phyloP scores from a whole-genome alignment of 2,888 invertebrate species.

The Ptilodon capucinus region DNA sequence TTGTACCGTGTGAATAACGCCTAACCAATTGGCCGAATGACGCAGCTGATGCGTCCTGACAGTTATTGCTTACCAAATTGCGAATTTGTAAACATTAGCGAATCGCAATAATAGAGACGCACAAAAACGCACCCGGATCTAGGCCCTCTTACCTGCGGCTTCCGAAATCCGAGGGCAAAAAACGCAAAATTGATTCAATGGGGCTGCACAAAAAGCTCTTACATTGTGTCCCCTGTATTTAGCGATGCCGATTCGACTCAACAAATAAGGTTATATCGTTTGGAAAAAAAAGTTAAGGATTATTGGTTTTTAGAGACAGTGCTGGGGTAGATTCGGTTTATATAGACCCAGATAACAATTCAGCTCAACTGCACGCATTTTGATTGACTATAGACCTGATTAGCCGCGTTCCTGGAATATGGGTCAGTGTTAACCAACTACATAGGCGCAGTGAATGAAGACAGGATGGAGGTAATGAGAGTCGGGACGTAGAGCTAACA shows the following conservation, averaged over 20 bases:
- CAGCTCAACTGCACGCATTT: conserved; percentile 45
- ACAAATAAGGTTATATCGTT: conserved; percentile 75
- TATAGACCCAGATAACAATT: conserved; percentile 30
- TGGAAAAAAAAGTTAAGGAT: conserved; percentile 62
- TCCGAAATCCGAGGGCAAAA: conserved; percentile 76
- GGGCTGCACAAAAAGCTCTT: conserved; percentile 64
- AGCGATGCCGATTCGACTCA: conserved; percentile 66
- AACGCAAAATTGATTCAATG: conserved; percentile 74
- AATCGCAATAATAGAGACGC: conserved; percentile 58
- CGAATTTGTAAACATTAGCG: conserved; percentile 76
- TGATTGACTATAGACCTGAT: conserved; percentile 68
- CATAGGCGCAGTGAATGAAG: conserved; percentile 42
- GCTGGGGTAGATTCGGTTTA: conserved; percentile 32
- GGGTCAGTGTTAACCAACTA: conserved; percentile 65
- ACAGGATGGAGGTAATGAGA: conserved; percentile 70
- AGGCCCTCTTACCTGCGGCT: conserved; percentile 78
- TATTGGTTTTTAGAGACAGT: conserved; percentile 60
- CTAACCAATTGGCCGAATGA: conserved; percentile 64
- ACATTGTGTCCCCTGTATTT: conserved; percentile 72
- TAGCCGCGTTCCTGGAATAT: conserved; percentile 55
- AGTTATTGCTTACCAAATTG: conserved; percentile 75
- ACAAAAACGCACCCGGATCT: conserved; percentile 76
- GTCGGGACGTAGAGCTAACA: conserved; percentile 34
- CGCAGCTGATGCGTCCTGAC: conserved; percentile 74
- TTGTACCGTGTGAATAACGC: conserved; percentile 47